These are phyloP conservation scores for Tachycineta bicolor DNA, from an alignment of 2,113 vertebrate species.

Conservation along the genomic window DNA sequence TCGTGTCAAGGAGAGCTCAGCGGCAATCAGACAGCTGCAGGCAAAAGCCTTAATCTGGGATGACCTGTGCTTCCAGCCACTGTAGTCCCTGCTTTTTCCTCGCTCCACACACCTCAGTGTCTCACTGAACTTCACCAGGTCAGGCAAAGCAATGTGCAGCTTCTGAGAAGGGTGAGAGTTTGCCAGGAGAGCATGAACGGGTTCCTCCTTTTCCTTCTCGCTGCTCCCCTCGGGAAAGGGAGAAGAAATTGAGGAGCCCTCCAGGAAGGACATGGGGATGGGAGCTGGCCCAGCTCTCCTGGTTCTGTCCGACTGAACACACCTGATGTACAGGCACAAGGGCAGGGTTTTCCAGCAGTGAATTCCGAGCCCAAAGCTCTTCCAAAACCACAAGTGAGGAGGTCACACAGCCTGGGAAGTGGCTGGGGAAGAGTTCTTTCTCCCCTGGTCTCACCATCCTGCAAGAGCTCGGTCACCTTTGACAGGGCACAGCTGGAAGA, in stretches of 20 bases:
- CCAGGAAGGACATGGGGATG: not conserved
- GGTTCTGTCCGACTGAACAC: not conserved
- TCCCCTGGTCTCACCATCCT: not conserved
- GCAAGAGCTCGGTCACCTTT: not conserved
- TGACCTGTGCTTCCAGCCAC: not conserved
- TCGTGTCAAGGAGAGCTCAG: not conserved
- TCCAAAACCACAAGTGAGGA: not conserved
- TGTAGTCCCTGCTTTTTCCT: not conserved
- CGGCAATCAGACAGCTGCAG: constrained; percentile 34
- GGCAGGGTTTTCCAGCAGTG: not conserved
- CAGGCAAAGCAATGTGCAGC: not conserved
- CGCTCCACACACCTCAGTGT: not conserved
- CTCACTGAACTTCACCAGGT: not conserved
- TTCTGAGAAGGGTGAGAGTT: not conserved
- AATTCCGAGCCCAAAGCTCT: not conserved
- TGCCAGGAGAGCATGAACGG: not conserved
- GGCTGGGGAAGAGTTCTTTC: not conserved
- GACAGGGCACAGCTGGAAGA: not conserved
- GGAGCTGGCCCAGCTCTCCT: not conserved
- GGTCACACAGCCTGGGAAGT: not conserved
- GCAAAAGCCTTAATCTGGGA: constrained; percentile 29
- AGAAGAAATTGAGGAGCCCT: not conserved
- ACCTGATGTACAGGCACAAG: not conserved
- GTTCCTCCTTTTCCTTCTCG: not conserved
- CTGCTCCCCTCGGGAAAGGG: not conserved